These are phyloP conservation scores for Myripristis jacobus DNA, from an alignment of 2,797 vertebrate genomes.

Conservation along the genomic window DNA sequence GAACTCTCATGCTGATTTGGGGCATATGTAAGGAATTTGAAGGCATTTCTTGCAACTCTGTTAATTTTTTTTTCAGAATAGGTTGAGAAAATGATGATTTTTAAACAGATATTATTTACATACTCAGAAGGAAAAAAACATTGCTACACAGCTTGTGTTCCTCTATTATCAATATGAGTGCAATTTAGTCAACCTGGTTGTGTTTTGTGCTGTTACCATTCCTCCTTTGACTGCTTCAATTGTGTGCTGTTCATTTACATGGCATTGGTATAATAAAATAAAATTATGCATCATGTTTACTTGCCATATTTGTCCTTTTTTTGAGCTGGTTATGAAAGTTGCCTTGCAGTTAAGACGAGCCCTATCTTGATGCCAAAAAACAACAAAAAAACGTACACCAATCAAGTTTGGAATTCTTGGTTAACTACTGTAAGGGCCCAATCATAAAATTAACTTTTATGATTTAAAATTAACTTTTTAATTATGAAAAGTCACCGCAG, in stretches of 20 bases:
- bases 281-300: slow-evolving; percentile 61
- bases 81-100: slow-evolving; percentile 30
- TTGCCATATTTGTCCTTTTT: slow-evolving; percentile 1
- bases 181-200: slow-evolving; percentile 31
- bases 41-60: slow-evolving; percentile 18
- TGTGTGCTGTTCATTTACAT: slow-evolving; percentile 67
- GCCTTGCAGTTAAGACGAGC: neutral
- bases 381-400: too few relatives aligned
- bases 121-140: slow-evolving; percentile 38
- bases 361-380: neutral
- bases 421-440: too few relatives aligned
- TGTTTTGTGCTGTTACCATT: slow-evolving; percentile 55
- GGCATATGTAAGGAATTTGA: slow-evolving; percentile 34
- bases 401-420: too few relatives aligned
- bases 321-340: neutral
- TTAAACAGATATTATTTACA: slow-evolving; percentile 20
- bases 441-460: too few relatives aligned
- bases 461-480: too few relatives aligned
- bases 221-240: slow-evolving; percentile 61
- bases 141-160: slow-evolving; percentile 55
- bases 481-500: too few relatives aligned
- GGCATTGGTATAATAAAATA: slow-evolving; percentile 75
- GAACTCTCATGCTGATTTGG: slow-evolving; percentile 48
- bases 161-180: slow-evolving; percentile 33
- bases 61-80: slow-evolving; percentile 29